These are phyloP conservation scores for Rhynchophorus ferrugineus DNA, from an alignment of 1,140 invertebrate genomes.

Conservation along the genomic window DNA sequence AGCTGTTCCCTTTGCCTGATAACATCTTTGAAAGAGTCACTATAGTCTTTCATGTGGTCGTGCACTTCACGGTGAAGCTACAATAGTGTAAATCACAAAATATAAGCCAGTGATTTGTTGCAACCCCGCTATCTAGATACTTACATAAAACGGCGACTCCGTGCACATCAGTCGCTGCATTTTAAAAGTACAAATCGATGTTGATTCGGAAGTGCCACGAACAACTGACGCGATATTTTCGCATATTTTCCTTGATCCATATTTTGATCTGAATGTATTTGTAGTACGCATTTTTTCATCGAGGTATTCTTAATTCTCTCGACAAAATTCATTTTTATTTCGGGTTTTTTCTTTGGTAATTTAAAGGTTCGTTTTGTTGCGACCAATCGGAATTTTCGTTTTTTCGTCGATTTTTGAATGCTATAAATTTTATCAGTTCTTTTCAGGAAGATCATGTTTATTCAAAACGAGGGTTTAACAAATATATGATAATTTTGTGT, in stretches of 20 bases:
- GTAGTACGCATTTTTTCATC: too few species aligned
- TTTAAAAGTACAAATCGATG: background rate
- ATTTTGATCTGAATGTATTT: too few species aligned
- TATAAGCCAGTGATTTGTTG: background rate
- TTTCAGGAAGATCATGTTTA: too few species aligned
- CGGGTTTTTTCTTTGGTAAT: too few species aligned
- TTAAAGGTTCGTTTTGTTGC: too few species aligned
- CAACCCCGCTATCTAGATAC: conserved; percentile 8
- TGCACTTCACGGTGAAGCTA: conserved; percentile 24
- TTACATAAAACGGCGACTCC: conserved; percentile 26
- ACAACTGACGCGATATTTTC: background rate
- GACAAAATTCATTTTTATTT: too few species aligned
- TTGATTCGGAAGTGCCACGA: background rate
- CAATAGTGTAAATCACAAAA: conserved; percentile 9
- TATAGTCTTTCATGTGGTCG: conserved; percentile 31
- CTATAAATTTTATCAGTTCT: too few species aligned
- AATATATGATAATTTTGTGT: background rate
- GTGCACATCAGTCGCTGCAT: conserved; percentile 14
- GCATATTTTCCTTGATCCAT: background rate
- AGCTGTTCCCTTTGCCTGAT: conserved; percentile 28
- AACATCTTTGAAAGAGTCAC: conserved; percentile 32
- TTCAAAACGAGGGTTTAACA: too few species aligned
- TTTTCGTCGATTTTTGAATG: too few species aligned
- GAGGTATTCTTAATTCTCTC: too few species aligned
- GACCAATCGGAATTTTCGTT: too few species aligned